A percentile compares a stretch with the other conserved stretches of the same genome.
Conservation (phyloP, 1,140 invertebrate genomes). For the Eriocheir sinensis region DNA sequence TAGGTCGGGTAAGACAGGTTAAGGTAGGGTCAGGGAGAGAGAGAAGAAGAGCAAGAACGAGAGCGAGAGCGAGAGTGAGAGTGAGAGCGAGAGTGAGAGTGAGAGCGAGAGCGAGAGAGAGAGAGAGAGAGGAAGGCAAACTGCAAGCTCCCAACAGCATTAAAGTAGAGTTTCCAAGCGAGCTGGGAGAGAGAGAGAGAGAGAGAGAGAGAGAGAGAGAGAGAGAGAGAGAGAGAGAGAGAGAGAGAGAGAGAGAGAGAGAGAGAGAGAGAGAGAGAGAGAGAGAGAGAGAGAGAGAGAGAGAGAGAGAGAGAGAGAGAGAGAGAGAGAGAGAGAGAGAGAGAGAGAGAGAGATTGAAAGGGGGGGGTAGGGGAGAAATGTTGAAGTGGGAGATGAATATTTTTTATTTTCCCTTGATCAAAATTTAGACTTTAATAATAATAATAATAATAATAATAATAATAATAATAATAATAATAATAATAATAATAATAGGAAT, state of each 20-base stretch:
- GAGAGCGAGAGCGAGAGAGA: neutral
- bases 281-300: neutral
- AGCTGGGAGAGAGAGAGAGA: constrained; percentile 31
- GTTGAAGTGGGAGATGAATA: too few relatives aligned
- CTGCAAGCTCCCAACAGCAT: neutral
- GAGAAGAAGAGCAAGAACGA: neutral
- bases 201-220: constrained; percentile 30
- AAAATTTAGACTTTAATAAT: neutral
- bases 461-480: neutral
- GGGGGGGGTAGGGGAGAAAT: too few relatives aligned
- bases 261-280: neutral
- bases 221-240: constrained; percentile 42
- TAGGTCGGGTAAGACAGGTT: neutral
- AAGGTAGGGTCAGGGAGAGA: neutral
- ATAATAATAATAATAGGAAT: constrained; percentile 16
- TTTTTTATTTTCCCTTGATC: too few relatives aligned
- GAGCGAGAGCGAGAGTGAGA: neutral
- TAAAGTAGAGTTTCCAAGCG: neutral
- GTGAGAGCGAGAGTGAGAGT: neutral
- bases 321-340: neutral
- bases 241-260: constrained; percentile 20
- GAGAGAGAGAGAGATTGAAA: neutral
- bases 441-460: neutral
- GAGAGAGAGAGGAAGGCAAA: neutral
- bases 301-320: neutral